These are phyloP conservation scores for Istiophorus platypterus DNA, from an alignment of 2,113 vertebrate species.

Conservation along the genomic window DNA sequence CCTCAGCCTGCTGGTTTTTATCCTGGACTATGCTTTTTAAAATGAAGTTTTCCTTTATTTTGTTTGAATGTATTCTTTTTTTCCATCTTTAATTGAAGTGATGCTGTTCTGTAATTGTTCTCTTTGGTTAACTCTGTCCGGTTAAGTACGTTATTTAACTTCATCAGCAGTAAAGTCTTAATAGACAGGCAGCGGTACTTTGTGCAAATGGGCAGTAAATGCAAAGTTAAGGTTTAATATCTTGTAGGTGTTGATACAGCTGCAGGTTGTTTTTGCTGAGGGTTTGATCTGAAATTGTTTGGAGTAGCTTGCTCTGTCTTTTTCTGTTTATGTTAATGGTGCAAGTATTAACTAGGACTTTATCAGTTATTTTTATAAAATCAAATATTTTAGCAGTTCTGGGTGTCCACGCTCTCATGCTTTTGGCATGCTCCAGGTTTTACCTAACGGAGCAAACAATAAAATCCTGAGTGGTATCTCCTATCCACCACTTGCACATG, in stretches of 20 bases:
- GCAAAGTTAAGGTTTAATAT: not conserved
- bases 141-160: not conserved
- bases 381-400: conserved; percentile 9
- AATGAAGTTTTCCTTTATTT: not conserved
- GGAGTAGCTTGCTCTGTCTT: not conserved
- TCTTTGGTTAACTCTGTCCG: not conserved
- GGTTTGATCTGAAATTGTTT: not conserved
- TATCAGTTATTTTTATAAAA: not conserved
- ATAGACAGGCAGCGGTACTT: not conserved
- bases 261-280: not conserved
- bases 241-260: not conserved
- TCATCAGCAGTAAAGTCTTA: not conserved
- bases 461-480: conserved; percentile 3
- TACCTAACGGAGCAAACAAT: conserved; percentile 14
- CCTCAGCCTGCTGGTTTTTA: no score
- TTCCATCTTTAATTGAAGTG: not conserved
- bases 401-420: not conserved
- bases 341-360: no score
- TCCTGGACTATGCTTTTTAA: not conserved
- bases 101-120: not conserved
- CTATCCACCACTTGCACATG: no score
- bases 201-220: not conserved
- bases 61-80: not conserved
- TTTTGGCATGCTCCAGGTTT: not conserved
- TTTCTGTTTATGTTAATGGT: not conserved